Percentiles rank a stretch among this genome's conserved stretches.
These are phyloP conservation scores for Ictidomys tridecemlineatus DNA, from an alignment of 2,113 vertebrate species.

Conservation along the genomic window DNA sequence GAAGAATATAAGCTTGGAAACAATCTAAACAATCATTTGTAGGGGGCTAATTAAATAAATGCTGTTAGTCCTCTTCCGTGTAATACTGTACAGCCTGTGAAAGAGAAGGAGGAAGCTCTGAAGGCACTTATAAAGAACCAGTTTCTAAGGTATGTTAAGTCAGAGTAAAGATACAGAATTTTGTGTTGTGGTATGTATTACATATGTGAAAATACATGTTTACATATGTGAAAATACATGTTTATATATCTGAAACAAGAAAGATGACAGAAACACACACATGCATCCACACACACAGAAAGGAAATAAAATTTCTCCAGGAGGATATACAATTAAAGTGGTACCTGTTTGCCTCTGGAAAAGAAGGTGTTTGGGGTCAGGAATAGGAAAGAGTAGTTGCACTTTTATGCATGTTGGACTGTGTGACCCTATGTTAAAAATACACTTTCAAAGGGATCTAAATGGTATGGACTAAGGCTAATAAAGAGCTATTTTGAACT, in stretches of 20 bases:
- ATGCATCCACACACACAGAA: background rate
- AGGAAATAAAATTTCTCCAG: background rate
- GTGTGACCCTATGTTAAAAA: background rate
- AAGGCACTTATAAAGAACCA: background rate
- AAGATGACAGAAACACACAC: background rate
- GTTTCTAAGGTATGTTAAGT: conserved; percentile 22
- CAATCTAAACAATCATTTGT: conserved; percentile 37
- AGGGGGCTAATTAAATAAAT: conserved; percentile 11
- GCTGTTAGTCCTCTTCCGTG: background rate
- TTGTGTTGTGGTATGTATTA: background rate
- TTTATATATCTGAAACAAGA: background rate
- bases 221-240: background rate
- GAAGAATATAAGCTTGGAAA: conserved; percentile 24
- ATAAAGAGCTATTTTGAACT: conserved; percentile 46
- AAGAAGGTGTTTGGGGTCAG: conserved; percentile 30
- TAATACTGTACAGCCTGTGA: background rate
- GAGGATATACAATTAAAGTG: background rate
- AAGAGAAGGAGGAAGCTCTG: conserved; percentile 25
- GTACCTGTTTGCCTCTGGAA: background rate
- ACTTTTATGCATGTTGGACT: conserved; percentile 6
- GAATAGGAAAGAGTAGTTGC: background rate
- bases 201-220: background rate
- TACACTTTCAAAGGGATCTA: background rate
- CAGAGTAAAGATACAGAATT: background rate
- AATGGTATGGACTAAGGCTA: background rate